Evolutionary conservation across 2,888 invertebrate genomes (phyloP), one percentile per base, ranked within the genome.

Genomic region (Drosophila pegasa): DNA sequence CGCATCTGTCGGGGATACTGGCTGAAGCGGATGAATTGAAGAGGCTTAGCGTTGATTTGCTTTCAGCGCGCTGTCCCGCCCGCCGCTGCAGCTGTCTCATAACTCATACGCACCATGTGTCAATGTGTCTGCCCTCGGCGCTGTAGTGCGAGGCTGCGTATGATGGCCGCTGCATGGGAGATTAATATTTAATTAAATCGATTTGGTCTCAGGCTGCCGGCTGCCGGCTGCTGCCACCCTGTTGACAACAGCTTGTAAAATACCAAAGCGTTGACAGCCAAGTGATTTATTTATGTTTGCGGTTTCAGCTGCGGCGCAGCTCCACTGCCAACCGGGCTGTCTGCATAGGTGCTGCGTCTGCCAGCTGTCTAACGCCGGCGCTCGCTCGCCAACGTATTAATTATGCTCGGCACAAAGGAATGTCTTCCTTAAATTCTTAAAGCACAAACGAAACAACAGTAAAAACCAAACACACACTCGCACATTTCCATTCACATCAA

Each of bases 151-250:
- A 38, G 37, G 40, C 27, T 48, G 37, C 35, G 51, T 31, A 16
- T 35, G 27, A 51, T 60, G 31, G 29, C 50, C 25, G 41, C 60
- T 58, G 64, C 48, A 47, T 58, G 55, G 38, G 56, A 69, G 74
- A 80, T 86, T 80, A 83, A 83, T 81, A 81, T 86, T 81, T 81
- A 83, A 86, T 86, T 81, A 81, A 81, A 86, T 86, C 77, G 83
- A 81, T 80, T 65, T 40, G 58, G 61, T 51, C 51, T 48, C 73
- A 62, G 66, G 35, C 35, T 18, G 47, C 47, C 14, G 47, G 7
- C 16, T 27, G 45, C 45, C 12, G 29, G 14, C 9, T 14, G 31
- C 33, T 33, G 48, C 48, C 48, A 18, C 48, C 35, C 41, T 47
- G 57, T 60, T 80, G 82, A 79, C 76, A 85, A 72, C 82, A 75